Evolutionary conservation across 2,888 invertebrate genomes (phyloP), one percentile per base, ranked within the genome.

Genomic region (Apodemia zela): DNA sequence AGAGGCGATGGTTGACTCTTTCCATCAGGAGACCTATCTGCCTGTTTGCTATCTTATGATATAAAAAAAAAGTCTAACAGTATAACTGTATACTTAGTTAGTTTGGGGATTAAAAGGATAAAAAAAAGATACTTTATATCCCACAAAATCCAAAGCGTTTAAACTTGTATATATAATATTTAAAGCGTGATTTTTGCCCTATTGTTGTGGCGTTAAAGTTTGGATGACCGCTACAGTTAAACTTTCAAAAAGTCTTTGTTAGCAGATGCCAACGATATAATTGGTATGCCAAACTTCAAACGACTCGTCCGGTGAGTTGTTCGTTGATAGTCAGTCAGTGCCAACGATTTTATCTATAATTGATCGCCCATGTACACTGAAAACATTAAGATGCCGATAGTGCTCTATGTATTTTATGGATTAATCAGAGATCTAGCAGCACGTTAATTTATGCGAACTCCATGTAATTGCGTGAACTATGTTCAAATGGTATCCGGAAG

Each of bases 401-500:
- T 57, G 54, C n/a, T 25, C 29, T 57, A 25, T 57, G 54, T 57
- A 25, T 21, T 57, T 25, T 57, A 57, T 57, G 54, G 54, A 25
- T 57, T 29, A 21, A 54, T 54, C 54, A 18, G 54, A 25, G 54
- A 54, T 54, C 54, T 51, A 51, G 49, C 49, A 10, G 49, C 21
- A 25, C 13, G 13, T 54, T 54, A 54, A 54, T 54, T 54, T 54
- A 54, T 54, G 54, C 21, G 21, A 21, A 54, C 21, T 54, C 21
- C 54, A 54, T 54, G 54, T 54, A 54, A 54, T 54, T 54, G 54
- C 54, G 54, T 54, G 54, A 54, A 54, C 54, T 54, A 54, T 54
- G 54, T 54, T 54, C 15, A 54, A 54, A 54, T 25, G 54, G 54
- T 25, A 54, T 54, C 54, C 54, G 54, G 54, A 54, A 54, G 54